Evolutionary conservation across 2,888 invertebrate genomes (phyloP).

Genomic region (Eupithecia centaureata): DNA sequence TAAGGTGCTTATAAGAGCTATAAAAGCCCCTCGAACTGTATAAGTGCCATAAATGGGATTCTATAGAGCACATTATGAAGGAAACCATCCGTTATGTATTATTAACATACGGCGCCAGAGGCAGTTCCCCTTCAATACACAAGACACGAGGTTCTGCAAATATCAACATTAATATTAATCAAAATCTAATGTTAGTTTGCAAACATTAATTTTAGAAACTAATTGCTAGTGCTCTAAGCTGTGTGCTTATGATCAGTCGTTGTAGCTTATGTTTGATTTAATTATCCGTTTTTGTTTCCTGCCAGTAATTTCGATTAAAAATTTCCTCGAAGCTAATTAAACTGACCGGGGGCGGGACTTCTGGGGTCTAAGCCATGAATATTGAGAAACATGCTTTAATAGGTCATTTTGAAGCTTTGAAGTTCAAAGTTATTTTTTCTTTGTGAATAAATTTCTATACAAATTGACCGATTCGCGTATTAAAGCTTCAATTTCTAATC

Average conservation of each 20-base stretch:
- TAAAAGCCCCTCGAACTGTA: conserved; percentile 3
- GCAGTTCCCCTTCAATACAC: conserved; percentile 5
- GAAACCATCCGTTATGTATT: conserved; percentile 16
- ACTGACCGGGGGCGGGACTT: no score
- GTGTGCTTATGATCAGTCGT: neutral
- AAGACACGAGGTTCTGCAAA: conserved; percentile 9
- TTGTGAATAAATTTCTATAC: neutral
- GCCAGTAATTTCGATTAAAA: no score
- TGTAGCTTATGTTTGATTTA: neutral
- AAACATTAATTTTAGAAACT: conserved; percentile 23
- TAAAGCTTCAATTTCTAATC: neutral
- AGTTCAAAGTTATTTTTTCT: neutral
- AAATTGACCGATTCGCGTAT: neutral
- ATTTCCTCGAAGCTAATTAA: no score
- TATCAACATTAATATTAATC: conserved; percentile 29
- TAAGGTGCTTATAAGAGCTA: conserved; percentile 5
- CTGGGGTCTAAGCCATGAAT: no score
- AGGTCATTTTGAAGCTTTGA: neutral
- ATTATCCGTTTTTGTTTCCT: neutral
- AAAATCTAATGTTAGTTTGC: conserved; percentile 18
- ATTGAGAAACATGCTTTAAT: neutral
- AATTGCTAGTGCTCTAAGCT: conserved; percentile 18
- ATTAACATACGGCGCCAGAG: conserved; percentile 17
- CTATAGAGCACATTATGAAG: conserved; percentile 4
- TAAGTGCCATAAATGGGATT: conserved; percentile 5